A percentile compares a stretch with the other conserved stretches of the same genome.
Conservation (phyloP, 2,888 invertebrate genomes). For the Torymus aiolomorphi region DNA sequence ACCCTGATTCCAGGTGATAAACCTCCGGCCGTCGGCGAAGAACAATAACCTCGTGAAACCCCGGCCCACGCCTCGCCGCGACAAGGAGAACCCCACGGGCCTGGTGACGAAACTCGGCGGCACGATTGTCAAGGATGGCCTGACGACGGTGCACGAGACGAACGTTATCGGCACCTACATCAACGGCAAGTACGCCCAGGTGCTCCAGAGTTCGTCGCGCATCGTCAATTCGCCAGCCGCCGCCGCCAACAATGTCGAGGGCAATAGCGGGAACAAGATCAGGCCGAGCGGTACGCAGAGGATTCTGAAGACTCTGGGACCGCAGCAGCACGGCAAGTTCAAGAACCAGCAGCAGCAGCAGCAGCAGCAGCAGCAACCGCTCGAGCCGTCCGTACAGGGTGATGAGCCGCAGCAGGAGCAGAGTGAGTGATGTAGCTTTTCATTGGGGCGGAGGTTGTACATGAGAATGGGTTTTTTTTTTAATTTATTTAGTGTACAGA, state of each 20-base stretch:
- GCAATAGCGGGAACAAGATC: slow-evolving; percentile 78
- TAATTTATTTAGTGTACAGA: too few species aligned
- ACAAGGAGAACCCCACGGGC: slow-evolving; percentile 85
- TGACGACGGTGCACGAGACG: slow-evolving; percentile 90
- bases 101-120: slow-evolving; percentile 90
- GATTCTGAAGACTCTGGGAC: slow-evolving; percentile 87
- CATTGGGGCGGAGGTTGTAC: neutral
- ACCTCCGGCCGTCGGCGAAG: slow-evolving; percentile 81
- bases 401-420: slow-evolving; percentile 37
- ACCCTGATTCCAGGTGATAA: slow-evolving; percentile 77
- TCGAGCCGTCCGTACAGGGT: slow-evolving; percentile 40
- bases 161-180: slow-evolving; percentile 93
- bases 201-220: slow-evolving; percentile 87
- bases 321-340: slow-evolving; percentile 75
- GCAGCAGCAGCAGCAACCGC: slow-evolving; percentile 43
- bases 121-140: slow-evolving; percentile 87
- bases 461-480: too few species aligned
- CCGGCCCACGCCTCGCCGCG: slow-evolving; percentile 72
- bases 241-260: slow-evolving; percentile 55
- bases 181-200: slow-evolving; percentile 92
- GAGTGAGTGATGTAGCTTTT: slow-evolving; percentile 5
- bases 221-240: slow-evolving; percentile 74
- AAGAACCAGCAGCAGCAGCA: slow-evolving; percentile 75
- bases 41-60: too few species aligned
- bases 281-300: slow-evolving; percentile 82